Percentiles rank a stretch among this genome's conserved stretches.
These are phyloP conservation scores for Hemitrygon akajei DNA, from an alignment of 2,797 vertebrate species.

Conservation along the genomic window DNA sequence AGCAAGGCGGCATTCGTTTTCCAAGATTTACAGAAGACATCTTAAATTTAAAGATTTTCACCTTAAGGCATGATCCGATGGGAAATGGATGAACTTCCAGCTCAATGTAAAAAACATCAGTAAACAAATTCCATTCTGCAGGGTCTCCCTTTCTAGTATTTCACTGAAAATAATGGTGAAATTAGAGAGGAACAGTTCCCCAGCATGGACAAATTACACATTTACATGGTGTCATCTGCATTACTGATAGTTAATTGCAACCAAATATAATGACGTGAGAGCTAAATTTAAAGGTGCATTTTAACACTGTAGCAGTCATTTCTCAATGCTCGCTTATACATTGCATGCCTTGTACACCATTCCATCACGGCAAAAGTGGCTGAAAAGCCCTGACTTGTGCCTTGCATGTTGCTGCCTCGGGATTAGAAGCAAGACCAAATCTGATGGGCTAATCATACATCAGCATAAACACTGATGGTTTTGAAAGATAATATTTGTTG, in stretches of 20 bases:
- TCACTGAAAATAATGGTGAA: not conserved
- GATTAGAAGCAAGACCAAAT: not conserved
- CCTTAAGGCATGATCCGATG: not conserved
- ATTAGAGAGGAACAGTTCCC: not conserved
- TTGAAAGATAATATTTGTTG: not conserved
- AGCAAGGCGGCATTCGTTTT: not conserved
- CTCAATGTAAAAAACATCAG: not conserved
- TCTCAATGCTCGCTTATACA: not conserved
- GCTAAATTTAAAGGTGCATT: not conserved
- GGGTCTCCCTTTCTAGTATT: not conserved
- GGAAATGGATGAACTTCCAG: not conserved
- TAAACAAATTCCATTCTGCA: not conserved
- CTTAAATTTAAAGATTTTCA: constrained; percentile 16
- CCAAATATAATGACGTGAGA: not conserved
- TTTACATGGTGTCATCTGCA: not conserved
- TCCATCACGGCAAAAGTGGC: not conserved
- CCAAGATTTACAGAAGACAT: not conserved
- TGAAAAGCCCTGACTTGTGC: not conserved
- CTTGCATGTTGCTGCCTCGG: not conserved
- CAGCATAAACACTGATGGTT: not conserved
- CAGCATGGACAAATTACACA: not conserved
- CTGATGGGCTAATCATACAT: not conserved
- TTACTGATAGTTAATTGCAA: not conserved
- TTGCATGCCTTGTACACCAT: not conserved
- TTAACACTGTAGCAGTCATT: not conserved